Base-by-base conservation (phyloP, 2,888 invertebrate genomes). In the Phrixothrix hirtus region DNA sequence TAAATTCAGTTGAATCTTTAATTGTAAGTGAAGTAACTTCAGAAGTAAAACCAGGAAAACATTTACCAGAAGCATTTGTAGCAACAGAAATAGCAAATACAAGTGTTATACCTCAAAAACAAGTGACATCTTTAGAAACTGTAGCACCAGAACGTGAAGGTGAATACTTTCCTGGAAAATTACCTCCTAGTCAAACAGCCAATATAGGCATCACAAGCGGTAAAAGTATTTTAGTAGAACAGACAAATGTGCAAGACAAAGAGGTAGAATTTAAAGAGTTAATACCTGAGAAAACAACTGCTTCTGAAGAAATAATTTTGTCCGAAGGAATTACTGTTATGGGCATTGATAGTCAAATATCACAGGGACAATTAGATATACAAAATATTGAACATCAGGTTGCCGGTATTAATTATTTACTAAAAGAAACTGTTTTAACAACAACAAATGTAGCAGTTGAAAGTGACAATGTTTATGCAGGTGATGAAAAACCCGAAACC, bases 41-140 rank as follows among this genome's bases (percentile, higher is more conserved):
- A 1, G 85, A 86, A 75, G 83, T 84, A 50, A 87, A 86, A 69
- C 86, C 88, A 5, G 86, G 85, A 9, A 89, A 89, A 75, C 88
- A 88, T 68, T 84, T 88, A 68, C 89, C 89, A 1, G 88, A 89
- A 74, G 73, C 87, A 38, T 86, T 89, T 67, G 89, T 89, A 1
- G 86, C 89, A 0, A 89, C 89, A 1, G 89, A 90, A 81, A 79
- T 83, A 6, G 90, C 89, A 2, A 82, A 80, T 14, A 79, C 83
- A 70, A 79, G 82, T 48, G 73, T 89, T 0, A 77, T 85, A 17
- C 78, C 86, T 7, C 86, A 86, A 58, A 85, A 83, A 67, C 84
- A 86, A 70, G 71, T 85, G 32, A 73, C 83, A 2, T 85, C 85
- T 10, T 81, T 84, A 73, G 81, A 84, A 67, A 83, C 82, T 61